Evolutionary conservation across 1,140 invertebrate species (phyloP), one percentile per base, ranked within the genome.

Genomic region (Bombus superbus): DNA sequence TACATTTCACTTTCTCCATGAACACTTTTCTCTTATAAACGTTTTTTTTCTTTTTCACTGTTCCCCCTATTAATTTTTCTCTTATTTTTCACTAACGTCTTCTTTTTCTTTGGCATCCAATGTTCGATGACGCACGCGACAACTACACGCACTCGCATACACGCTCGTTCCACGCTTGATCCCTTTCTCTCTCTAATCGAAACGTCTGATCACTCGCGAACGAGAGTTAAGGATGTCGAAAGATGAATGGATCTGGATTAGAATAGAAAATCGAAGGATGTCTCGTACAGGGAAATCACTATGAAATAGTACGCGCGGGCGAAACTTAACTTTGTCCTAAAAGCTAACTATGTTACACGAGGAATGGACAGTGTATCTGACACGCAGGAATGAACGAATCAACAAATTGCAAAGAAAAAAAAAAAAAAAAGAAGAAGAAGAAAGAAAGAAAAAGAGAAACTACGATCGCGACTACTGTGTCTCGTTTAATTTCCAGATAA

Each of bases 331-430:
- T 35, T 64, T n/a, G 38, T 78, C 44, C 35, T 68, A 68, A 47
- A 40, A 69, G 64, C 32, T 83, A 83, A 57, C 44, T 78, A 75
- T 47, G 38, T 53, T 84, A 79, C 40, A 66, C 18, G 53, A 75
- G 82, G 82, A 84, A 84, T 84, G 82, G 53, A 79, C 47, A 35
- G 40, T 71, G 76, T 71, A 25, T 59, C 64, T 79, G 71, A 69
- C 53, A 79, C 64, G 62, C 25, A 84, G 82, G 75, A 71, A 71
- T 78, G 82, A 84, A 71, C 42, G 35, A 69, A 83, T 42, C 25
- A 6, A 13, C 18, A 25, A 35, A 47, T 38, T 18, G 28, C 1
- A n/a, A 22, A 72, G 28, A 15, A 40, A 35, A 15, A 10, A 22
- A 22, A 42, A 42, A 25, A 66, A 3, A 66, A 38, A 32, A 35